Percentiles rank a stretch among this genome's conserved stretches.
These are phyloP conservation scores for Mizuhopecten yessoensis DNA, from an alignment of 1,140 invertebrate species.

Conservation along the genomic window DNA sequence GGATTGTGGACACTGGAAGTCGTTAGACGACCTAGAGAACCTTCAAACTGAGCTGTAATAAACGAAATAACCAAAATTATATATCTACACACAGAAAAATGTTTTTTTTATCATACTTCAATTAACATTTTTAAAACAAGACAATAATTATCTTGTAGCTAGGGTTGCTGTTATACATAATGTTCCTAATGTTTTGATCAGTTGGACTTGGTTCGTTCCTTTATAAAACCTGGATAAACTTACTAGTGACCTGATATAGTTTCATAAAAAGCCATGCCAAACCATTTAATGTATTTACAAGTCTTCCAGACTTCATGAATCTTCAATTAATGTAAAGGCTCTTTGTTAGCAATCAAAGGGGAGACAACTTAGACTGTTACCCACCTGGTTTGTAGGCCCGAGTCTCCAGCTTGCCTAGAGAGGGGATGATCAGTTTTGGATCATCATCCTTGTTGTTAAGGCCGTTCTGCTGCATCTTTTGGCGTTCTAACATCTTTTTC, in stretches of 20 bases:
- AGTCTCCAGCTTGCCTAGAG: conserved; percentile 79
- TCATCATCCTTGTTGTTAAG: conserved; percentile 67
- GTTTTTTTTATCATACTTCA: not conserved
- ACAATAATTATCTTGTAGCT: too few relatives aligned
- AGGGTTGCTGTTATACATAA: too few relatives aligned
- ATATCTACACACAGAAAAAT: not conserved
- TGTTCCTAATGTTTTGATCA: too few relatives aligned
- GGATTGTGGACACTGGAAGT: conserved; percentile 90
- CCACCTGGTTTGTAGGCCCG: conserved; percentile 81
- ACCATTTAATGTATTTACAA: too few relatives aligned
- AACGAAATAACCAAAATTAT: not conserved
- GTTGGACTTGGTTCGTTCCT: too few relatives aligned
- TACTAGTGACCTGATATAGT: too few relatives aligned
- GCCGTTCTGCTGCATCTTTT: conserved; percentile 67
- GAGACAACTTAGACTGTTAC: not conserved
- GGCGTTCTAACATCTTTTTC: conserved; percentile 76
- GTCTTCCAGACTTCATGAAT: too few relatives aligned
- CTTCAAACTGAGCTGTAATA: conserved; percentile 94
- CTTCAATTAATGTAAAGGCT: too few relatives aligned
- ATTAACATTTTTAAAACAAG: too few relatives aligned
- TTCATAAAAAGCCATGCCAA: too few relatives aligned
- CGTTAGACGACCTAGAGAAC: conserved; percentile 92
- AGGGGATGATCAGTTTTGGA: conserved; percentile 81
- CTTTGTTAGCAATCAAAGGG: not conserved
- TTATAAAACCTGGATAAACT: too few relatives aligned